Evolutionary conservation across 1,140 invertebrate genomes (phyloP), one percentile per base, ranked within the genome.

Genomic region (Drosophila pseudoobscura): DNA sequence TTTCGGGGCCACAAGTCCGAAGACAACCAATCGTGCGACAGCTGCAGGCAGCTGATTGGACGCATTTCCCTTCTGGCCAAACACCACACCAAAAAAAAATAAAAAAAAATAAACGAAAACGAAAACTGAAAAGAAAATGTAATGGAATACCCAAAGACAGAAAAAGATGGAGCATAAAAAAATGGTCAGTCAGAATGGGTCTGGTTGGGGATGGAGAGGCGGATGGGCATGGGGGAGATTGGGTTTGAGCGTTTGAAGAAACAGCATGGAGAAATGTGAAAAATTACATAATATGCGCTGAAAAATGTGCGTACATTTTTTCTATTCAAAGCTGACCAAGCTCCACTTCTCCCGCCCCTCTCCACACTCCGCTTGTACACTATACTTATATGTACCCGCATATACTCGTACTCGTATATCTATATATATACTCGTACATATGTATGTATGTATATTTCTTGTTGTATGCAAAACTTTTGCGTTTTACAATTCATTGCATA

Each of bases 401-500:
- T 45, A 41, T 41, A 22, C 31, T 54, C 31, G 17, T 35, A 29
- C 24, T 26, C 24, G 24, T 59, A 59, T 17, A 24, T 46, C 45
- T 61, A 22, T 62, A 29, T 53, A 20, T 4, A 31, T 44, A 7
- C 17, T 17, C n/a, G 15, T 15, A 15, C 15, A 15, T 15, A 15
- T 15, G 15, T 61, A 26, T 20, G 31, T 53, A 9, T 47, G 9
- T 63, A 43, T 59, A 45, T 58, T 46, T 54, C 71, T 80, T 77
- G 69, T 80, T 85, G 82, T 85, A 87, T 85, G 83, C 78, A 83
- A 88, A 88, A 88, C 78, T 88, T 88, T 88, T 88, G 83, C 75
- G 70, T 88, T 87, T 75, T 88, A 87, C 82, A 87, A 90, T 90
- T 88, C 76, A 90, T 90, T 90, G 82, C 88, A 80, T 88, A 88